Base-by-base conservation (phyloP, 2,888 invertebrate genomes). In the Synanthedon tipuliformis region DNA sequence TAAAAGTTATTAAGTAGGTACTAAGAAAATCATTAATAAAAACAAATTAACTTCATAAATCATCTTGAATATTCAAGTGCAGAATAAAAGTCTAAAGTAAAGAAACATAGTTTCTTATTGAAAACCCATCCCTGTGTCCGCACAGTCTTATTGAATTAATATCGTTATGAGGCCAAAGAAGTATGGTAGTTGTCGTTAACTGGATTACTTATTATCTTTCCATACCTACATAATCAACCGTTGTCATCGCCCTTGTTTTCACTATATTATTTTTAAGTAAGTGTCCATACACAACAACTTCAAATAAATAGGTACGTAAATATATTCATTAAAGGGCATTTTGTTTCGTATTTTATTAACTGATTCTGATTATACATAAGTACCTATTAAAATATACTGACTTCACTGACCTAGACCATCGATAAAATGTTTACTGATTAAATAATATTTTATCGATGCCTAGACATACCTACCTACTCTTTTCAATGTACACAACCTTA, bases 131-230 rank as follows among this genome's bases (percentile, higher is more conserved):
- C 68, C 81, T 80, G 75, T 59, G 54, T 61, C 64, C 66, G 62
- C 63, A 63, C 65, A 60, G 68, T 64, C 67, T 74, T 73, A 74
- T 67, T 68, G 57, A 53, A 61, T 64, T 83, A 82, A 83, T 82
- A 73, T 68, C 60, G 75, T 84, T 83, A 81, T 69, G 72, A 69
- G 68, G 71, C 64, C 67, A 66, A 23, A 76, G 75, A 69, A 71
- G 66, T 70, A 72, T 66, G 61, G 61, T 63, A 66, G 61, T 49
- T 67, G 69, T 62, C 59, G 59, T 60, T 84, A 84, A 84, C 73
- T 71, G 67, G 84, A 84, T 84, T 84, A 82, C 60, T 51, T 45
- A 34, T 18, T 40, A 12, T 40, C 51, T 12, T 16, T 41, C 15
- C 51, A 16, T 49, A 49, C 12, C 12, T 45, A 45, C 34, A 45